Evolutionary conservation across 2,113 vertebrate species (phyloP).

Genomic region (Glaucidium brasilianum): DNA sequence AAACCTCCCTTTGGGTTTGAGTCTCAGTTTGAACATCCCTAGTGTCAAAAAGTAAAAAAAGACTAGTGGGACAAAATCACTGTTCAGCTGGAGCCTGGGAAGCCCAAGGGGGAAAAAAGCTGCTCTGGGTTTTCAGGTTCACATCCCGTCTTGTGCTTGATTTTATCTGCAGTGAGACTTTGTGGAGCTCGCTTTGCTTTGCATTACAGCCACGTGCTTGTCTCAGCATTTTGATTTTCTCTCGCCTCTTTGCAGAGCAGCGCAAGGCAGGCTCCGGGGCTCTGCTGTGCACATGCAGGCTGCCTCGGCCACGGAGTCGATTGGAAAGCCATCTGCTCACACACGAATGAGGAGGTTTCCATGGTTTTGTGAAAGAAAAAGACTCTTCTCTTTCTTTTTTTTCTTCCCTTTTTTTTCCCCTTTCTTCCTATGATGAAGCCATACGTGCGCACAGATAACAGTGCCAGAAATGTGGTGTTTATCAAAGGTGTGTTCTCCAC

Average conservation of each 20-base stretch:
- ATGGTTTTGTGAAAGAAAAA: background rate
- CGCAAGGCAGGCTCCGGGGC: background rate
- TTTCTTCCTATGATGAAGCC: background rate
- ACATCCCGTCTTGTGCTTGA: background rate
- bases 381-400: background rate
- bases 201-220: background rate
- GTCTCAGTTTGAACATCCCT: background rate
- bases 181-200: background rate
- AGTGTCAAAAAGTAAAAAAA: background rate
- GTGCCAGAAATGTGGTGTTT: constrained; percentile 13
- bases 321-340: constrained; percentile 33
- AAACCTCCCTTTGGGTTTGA: background rate
- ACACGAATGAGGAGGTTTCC: background rate
- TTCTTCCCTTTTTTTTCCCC: no score
- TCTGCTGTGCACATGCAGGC: background rate
- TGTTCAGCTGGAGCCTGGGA: background rate
- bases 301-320: background rate
- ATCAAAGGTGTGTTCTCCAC: background rate
- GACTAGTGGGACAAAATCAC: background rate
- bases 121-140: background rate
- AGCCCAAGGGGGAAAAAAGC: background rate
- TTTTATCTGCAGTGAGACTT: background rate
- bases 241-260: background rate
- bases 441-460: background rate
- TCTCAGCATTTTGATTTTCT: background rate